Base-by-base conservation (phyloP, 2,113 vertebrate species). In the Tyto alba region DNA sequence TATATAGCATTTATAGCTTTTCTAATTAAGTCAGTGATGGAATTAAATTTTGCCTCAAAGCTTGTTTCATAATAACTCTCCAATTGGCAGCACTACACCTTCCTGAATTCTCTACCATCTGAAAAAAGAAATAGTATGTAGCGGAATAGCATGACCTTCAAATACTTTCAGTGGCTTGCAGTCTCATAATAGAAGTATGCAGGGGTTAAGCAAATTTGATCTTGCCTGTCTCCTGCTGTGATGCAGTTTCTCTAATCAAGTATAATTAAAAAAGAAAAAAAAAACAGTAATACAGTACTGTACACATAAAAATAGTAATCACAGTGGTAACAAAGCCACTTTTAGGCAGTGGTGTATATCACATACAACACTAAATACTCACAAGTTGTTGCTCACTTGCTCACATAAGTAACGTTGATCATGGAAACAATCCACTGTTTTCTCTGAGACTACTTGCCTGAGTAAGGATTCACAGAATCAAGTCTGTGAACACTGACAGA, bases 1-100 rank as follows among this genome's bases (percentile, higher is more conserved):
- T 5, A 13, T 23, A 13, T 20, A 89, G 77, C 68, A n/a, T 38
- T 38, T 85, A 78, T 93, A 93, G 57, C 89, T 81, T 76, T 95
- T 91, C 85, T 78, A 94, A 96, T 96, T 71, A 95, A 95, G 53
- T 43, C 62, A 52, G 78, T 27, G 76, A 76, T 73, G 79, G 77
- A 83, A 95, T 93, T 56, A 90, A 96, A 96, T 97, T 95, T 93
- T 57, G 17, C 94, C 81, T 95, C 91, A 67, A 72, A 56, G 36
- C 89, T 76, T 84, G 45, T 73, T 92, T 72, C 50, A 4, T 55
- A 87, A 90, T 73, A 79, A 82, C 80, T 73, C 62, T 57, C 53
- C 73, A 81, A 21, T 40, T 13, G 66, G 40, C 69, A 87, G 53
- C 2, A 2, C 55, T 21, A 48, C 45, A 89, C 57, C 57, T 92